phyloP scores from a whole-genome alignment of 2,113 vertebrate genomes.

The Cinclus cinclus region DNA sequence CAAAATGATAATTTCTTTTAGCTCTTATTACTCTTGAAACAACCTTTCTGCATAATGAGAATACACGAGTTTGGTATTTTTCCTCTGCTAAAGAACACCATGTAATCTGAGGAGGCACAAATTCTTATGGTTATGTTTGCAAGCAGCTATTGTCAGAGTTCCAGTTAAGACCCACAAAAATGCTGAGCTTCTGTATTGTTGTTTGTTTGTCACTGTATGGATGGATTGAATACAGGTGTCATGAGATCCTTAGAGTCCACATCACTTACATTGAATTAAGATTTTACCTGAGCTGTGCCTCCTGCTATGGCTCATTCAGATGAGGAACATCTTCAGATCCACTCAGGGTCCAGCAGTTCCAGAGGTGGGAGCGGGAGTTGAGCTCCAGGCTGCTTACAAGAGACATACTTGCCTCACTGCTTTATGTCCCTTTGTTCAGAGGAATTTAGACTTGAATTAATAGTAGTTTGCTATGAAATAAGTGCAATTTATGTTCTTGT shows the following conservation, averaged over 20 bases:
- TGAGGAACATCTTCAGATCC: background rate
- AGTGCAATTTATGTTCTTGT: background rate
- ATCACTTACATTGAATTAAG: background rate
- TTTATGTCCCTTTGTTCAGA: background rate
- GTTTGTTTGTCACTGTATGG: background rate
- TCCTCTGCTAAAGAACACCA: background rate
- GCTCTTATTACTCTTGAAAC: background rate
- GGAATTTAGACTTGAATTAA: background rate
- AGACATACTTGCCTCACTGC: no score
- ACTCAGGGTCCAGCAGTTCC: background rate
- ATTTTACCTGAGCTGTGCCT: background rate
- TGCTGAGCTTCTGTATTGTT: background rate
- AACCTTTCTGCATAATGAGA: background rate
- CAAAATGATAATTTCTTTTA: background rate
- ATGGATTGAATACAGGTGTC: background rate
- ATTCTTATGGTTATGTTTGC: rapidly evolving
- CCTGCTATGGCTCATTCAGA: background rate
- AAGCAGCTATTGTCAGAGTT: background rate
- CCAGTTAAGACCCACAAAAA: background rate
- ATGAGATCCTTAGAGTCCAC: background rate
- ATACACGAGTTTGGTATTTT: background rate
- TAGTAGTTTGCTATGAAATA: background rate
- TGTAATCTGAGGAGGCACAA: background rate
- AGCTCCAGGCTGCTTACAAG: background rate
- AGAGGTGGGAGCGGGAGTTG: background rate